A percentile compares a stretch with the other conserved stretches of the same genome.
Evolutionary conservation across 2,113 vertebrate species (phyloP).

Genomic region (Dasyornis broadbenti): DNA sequence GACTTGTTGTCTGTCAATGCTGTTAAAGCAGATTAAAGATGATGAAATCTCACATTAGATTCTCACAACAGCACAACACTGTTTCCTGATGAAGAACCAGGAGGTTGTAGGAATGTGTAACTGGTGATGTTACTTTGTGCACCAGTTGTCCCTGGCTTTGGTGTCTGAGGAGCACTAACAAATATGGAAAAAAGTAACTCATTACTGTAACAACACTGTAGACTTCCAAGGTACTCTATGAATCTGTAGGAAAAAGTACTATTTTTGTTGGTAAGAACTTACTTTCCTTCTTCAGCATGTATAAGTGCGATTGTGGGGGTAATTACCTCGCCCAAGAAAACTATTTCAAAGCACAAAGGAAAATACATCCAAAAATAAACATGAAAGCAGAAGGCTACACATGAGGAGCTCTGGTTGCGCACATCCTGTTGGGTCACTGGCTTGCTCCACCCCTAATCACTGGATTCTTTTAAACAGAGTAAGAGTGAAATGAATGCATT

Average conservation of each 20-base stretch:
- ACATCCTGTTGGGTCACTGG: constrained; percentile 60
- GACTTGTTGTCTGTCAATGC: neutral
- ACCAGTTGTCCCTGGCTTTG: neutral
- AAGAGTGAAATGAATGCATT: neutral
- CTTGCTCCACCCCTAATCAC: constrained; percentile 13
- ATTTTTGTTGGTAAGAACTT: neutral
- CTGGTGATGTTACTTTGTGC: neutral
- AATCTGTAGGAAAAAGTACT: neutral
- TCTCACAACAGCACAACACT: neutral
- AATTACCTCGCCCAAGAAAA: constrained; percentile 15
- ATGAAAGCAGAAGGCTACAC: constrained; percentile 50
- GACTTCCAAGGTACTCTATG: neutral
- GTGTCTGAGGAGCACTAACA: neutral
- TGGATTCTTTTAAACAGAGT: constrained; percentile 39
- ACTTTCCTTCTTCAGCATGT: neutral
- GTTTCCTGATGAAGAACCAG: neutral
- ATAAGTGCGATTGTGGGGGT: neutral
- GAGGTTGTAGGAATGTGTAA: neutral
- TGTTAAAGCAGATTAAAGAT: neutral
- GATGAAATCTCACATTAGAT: neutral
- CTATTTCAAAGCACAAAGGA: constrained; percentile 58
- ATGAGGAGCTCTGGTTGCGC: constrained; percentile 49
- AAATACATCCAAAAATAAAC: constrained; percentile 69
- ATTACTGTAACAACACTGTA: neutral
- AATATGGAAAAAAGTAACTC: neutral